These are phyloP conservation scores for Manis javanica DNA, from an alignment of 2,797 vertebrate genomes.

Conservation along the genomic window DNA sequence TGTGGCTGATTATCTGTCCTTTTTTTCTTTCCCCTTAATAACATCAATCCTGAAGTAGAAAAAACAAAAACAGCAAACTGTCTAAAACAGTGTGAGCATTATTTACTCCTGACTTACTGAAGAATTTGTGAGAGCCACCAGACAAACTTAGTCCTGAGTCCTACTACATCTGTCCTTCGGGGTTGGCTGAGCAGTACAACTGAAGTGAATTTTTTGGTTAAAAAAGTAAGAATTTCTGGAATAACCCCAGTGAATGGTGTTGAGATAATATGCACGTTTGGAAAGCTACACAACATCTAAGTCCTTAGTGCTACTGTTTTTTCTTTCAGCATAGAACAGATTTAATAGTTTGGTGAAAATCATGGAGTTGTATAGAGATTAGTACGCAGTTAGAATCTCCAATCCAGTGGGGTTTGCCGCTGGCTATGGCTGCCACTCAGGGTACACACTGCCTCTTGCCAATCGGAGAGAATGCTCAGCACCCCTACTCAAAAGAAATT, in stretches of 20 bases:
- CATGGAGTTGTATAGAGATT: neutral
- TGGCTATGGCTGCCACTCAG: neutral
- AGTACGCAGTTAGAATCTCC: neutral
- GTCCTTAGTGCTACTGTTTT: neutral
- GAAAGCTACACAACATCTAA: neutral
- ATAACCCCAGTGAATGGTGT: neutral
- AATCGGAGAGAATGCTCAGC: neutral
- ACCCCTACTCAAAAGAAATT: neutral
- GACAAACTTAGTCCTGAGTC: neutral
- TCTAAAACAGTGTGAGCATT: neutral
- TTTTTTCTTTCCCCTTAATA: neutral
- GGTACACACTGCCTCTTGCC: neutral
- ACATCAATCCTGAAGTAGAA: neutral
- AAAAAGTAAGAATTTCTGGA: constrained; percentile 20
- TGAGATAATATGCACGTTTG: neutral
- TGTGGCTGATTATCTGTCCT: neutral
- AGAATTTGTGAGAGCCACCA: neutral
- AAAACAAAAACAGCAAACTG: neutral
- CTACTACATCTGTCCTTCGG: neutral
- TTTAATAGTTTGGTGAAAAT: neutral
- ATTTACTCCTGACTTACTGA: neutral
- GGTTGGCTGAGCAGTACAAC: neutral
- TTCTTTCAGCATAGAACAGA: constrained; percentile 1
- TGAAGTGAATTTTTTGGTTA: neutral
- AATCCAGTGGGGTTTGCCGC: neutral